phyloP scores from a whole-genome alignment of 2,113 vertebrate species.

The Triplophysa dalaica region DNA sequence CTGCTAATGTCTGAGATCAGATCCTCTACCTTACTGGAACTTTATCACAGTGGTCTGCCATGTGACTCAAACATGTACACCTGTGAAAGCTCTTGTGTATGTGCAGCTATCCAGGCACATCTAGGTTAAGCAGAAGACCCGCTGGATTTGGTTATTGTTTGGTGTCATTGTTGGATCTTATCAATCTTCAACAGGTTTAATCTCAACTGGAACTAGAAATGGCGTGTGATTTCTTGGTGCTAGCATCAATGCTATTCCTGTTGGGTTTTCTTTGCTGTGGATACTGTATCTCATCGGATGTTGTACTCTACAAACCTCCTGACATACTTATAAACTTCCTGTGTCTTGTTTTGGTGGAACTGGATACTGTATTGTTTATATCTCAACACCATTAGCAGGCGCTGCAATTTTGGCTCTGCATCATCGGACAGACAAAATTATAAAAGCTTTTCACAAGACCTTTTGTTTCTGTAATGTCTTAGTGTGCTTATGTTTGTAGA shows the following conservation, averaged over 20 bases:
- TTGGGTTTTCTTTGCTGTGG: background rate
- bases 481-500: background rate
- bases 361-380: background rate
- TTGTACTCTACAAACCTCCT: background rate
- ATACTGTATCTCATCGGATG: background rate
- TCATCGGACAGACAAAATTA: background rate
- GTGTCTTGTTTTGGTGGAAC: background rate
- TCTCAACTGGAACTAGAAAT: constrained; percentile 13
- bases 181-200: constrained; percentile 5
- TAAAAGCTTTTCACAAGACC: background rate
- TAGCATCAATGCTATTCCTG: background rate
- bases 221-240: background rate
- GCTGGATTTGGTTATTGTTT: constrained; percentile 32
- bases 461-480: background rate
- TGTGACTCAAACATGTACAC: background rate
- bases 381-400: constrained; percentile 12
- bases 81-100: background rate
- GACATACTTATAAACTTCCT: background rate
- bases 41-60: background rate
- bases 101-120: constrained; percentile 9
- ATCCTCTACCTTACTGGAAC: background rate
- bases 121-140: constrained; percentile 6
- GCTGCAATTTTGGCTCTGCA: background rate
- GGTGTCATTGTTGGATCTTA: constrained; percentile 35
- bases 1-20: background rate